These are phyloP conservation scores for Halichondria panicea DNA, from an alignment of 37 sponge, comb jelly and placozoan genomes.

Conservation along the genomic window DNA sequence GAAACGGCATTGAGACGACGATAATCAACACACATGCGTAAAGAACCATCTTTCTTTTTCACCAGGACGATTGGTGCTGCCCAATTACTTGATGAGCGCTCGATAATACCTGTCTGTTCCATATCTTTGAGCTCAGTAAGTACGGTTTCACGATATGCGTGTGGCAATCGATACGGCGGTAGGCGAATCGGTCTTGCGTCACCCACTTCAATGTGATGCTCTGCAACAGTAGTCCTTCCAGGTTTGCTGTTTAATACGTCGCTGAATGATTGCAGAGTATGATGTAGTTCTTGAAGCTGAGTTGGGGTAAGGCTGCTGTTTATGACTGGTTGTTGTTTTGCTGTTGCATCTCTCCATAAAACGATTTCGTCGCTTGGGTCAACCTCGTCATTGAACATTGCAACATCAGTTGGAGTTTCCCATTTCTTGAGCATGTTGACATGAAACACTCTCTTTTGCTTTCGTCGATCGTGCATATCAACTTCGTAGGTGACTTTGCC, in stretches of 20 bases:
- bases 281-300: background rate
- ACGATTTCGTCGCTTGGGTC: too few species aligned
- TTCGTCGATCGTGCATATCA: too few species aligned
- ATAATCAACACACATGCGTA: conserved; percentile 53
- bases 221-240: conserved; percentile 21
- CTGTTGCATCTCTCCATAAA: too few species aligned
- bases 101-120: conserved; percentile 41
- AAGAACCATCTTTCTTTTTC: conserved; percentile 46
- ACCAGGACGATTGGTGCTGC: conserved; percentile 58
- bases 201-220: conserved; percentile 11
- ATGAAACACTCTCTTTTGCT: background rate
- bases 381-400: too few species aligned
- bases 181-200: conserved; percentile 25
- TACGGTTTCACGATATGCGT: conserved; percentile 30
- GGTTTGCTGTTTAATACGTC: conserved; percentile 2
- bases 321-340: too few species aligned
- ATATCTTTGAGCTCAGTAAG: conserved; percentile 38
- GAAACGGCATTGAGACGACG: conserved; percentile 34
- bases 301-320: too few species aligned
- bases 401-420: too few species aligned
- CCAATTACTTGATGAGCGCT: conserved; percentile 39
- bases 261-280: background rate
- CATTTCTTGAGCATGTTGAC: conserved; percentile 1
- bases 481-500: conserved; percentile 1
- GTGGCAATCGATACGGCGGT: conserved; percentile 31